These are phyloP conservation scores for Ochotona curzoniae DNA, from an alignment of 2,113 vertebrate genomes.

Conservation along the genomic window DNA sequence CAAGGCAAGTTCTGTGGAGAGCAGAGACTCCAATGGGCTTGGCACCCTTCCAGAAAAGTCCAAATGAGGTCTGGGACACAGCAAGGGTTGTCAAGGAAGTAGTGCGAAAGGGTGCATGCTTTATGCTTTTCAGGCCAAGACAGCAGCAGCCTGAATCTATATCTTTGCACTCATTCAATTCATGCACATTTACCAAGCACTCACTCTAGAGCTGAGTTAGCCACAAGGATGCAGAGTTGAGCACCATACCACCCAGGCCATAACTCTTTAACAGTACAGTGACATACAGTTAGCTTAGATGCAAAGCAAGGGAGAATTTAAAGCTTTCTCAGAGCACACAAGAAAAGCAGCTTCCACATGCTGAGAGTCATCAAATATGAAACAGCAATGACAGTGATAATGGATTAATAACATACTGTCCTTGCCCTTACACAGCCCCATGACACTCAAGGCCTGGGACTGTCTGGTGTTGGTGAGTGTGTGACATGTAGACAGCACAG, in stretches of 20 bases:
- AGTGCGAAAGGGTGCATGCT: not conserved
- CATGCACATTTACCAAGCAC: not conserved
- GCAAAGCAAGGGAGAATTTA: not conserved
- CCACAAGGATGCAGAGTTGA: not conserved
- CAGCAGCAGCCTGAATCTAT: not conserved
- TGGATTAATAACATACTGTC: not conserved
- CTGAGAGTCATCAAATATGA: not conserved
- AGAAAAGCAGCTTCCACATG: not conserved
- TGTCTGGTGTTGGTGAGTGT: not conserved
- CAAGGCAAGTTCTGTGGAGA: not conserved
- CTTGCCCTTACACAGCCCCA: not conserved
- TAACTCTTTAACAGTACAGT: not conserved
- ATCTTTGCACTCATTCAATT: not conserved
- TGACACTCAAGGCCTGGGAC: not conserved
- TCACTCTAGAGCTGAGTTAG: accelerated
- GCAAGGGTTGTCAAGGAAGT: not conserved
- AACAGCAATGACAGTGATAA: not conserved
- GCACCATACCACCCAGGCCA: not conserved
- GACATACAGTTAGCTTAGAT: not conserved
- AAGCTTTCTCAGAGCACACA: not conserved
- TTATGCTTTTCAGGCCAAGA: not conserved
- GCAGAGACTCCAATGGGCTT: not conserved
- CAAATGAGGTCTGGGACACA: not conserved
- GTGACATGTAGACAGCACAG: not conserved
- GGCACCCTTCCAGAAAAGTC: not conserved